Base-by-base conservation (phyloP, 2,888 invertebrate genomes). In the Cantharis flavilabris region DNA sequence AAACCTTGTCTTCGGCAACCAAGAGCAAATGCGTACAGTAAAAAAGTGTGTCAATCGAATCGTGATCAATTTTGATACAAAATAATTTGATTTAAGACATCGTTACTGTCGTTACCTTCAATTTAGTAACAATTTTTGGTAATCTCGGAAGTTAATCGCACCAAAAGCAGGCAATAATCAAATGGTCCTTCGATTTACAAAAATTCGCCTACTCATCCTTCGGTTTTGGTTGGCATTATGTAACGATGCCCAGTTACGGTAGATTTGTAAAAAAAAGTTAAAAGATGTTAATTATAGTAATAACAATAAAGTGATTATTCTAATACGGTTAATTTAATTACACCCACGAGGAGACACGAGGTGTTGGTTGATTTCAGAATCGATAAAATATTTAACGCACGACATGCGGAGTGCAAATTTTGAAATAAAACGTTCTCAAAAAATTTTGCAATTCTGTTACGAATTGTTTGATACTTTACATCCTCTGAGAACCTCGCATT, bases 341-440 rank as follows among this genome's bases (percentile, higher is more conserved):
- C 33, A 33, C 33, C 33, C 33, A 33, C 33, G 33, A 33, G 33
- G n/a, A 13, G 13, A 13, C 33, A 33, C n/a, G 33, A 33, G 33
- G 33, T 33, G 33, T 33, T 33, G 33, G 33, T 13, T 13, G 33
- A n/a, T 33, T 33, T 33, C 33, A 33, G 33, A 33, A 33, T 13
- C 33, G 33, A 33, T 33, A 33, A 33, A 33, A 33, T 26, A 33
- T 13, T 33, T 65, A 65, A 49, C 69, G 75, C 75, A 76, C 72
- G 76, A 76, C 67, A 69, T 69, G 69, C 69, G 33, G 18, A 28
- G 64, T 71, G 62, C 28, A 62, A 62, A 62, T 67, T 62, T 71
- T 63, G 67, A 72, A 71, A 76, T 71, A 70, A 75, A 75, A 62
- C 18, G 67, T 76, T 76, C 76, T 70, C 76, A 76, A 76, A 69